These are phyloP conservation scores for Magallana nippona DNA, from an alignment of 2,888 invertebrate species.

Conservation along the genomic window DNA sequence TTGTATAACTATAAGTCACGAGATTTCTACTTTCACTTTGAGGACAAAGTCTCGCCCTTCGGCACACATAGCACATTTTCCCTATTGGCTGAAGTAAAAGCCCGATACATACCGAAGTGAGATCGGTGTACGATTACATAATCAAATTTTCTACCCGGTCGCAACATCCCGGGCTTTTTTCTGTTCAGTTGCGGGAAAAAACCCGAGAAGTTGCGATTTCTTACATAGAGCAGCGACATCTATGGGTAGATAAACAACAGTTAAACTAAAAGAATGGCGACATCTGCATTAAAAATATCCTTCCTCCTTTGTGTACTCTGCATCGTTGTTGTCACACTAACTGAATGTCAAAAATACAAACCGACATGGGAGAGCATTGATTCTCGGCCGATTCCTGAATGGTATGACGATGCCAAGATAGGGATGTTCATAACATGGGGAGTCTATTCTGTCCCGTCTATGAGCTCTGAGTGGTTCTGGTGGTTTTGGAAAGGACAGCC, in stretches of 20 bases:
- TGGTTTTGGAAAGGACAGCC: constrained; percentile 84
- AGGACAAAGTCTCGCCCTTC: background rate
- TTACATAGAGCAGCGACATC: too few species aligned
- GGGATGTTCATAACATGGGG: constrained; percentile 82
- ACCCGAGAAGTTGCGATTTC: too few species aligned
- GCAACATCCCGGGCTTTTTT: too few species aligned
- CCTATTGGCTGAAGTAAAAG: background rate
- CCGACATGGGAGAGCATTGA: constrained; percentile 93
- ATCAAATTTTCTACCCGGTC: too few species aligned
- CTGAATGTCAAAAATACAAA: constrained; percentile 60
- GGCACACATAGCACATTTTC: background rate
- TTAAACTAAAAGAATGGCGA: background rate
- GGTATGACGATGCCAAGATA: constrained; percentile 81
- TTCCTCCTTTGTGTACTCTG: background rate
- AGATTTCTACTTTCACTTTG: constrained; percentile 29
- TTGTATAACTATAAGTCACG: constrained; percentile 10
- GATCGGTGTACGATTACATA: background rate
- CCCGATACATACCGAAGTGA: background rate
- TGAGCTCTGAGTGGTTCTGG: constrained; percentile 92
- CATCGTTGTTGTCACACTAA: background rate
- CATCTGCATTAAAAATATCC: background rate
- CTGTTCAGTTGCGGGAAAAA: too few species aligned
- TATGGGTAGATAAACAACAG: too few species aligned
- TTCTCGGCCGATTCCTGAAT: constrained; percentile 84
- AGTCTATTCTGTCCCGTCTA: constrained; percentile 79